Evolutionary conservation across 2,888 invertebrate species (phyloP), one percentile per base, ranked within the genome.

Genomic region (Meteorus cinctellus): DNA sequence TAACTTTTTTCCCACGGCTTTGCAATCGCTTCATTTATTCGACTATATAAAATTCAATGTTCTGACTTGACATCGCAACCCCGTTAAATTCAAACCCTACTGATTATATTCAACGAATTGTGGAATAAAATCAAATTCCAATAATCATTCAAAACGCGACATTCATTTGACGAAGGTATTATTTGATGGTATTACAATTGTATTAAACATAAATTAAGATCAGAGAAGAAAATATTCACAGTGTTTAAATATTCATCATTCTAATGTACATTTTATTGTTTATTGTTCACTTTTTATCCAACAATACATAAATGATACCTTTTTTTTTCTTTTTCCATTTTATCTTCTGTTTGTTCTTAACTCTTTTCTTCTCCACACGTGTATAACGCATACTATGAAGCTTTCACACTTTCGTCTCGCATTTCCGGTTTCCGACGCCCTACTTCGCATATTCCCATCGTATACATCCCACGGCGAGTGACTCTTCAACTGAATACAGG

Each of bases 21-120:
- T 65, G 70, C 48, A 48, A 48, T 74, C 19, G 66, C 48, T 67
- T 36, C n/a, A 63, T 72, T 60, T 72, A 27, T 72, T 34, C 62
- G 29, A 29, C 16, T 69, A 48, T n/a, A 63, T 63, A 16, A 27
- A 62, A 62, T 62, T 24, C 1, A 63, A 29, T 41, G 41, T 41
- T 10, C 8, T 59, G n/a, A 55, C n/a, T 55, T 55, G n/a, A 55
- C 55, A 24, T 6, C 59, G 12, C 27, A 60, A 48, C n/a, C 2
- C 16, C 16, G n/a, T n/a, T n/a, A 48, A 48, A n/a, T n/a, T n/a
- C 1, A 48, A n/a, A 0, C 8, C 12, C 12, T 2, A 24, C 10
- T 62, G 31, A 31, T 62, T 55, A 16, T 14, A 0, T n/a, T n/a
- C 48, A 48, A 48, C 27, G 27, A 62, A 62, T 24, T 62, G 5